These are phyloP conservation scores for Cheilosia scutellata DNA, from an alignment of 2,888 invertebrate species.

Conservation along the genomic window DNA sequence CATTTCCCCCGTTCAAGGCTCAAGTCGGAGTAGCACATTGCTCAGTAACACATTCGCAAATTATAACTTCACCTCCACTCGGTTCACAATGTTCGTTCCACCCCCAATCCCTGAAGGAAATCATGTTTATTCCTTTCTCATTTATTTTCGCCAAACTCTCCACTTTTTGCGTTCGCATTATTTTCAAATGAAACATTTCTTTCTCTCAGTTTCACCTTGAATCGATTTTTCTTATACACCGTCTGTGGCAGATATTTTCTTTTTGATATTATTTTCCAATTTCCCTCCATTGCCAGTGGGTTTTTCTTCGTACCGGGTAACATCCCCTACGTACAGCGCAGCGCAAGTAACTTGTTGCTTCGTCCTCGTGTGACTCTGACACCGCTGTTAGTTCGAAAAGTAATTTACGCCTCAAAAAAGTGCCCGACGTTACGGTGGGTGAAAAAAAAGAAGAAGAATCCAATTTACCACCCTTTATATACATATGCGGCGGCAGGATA, in stretches of 20 bases:
- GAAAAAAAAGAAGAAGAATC: not conserved
- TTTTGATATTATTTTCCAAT: slow-evolving; percentile 60
- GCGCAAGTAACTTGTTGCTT: slow-evolving; percentile 67
- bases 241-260: slow-evolving; percentile 49
- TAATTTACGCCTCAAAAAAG: slow-evolving; percentile 43
- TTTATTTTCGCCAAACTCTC: slow-evolving; percentile 11
- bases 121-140: slow-evolving; percentile 17
- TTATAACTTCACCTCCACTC: too few relatives aligned
- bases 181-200: slow-evolving; percentile 26
- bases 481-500: not conserved
- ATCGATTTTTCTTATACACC: slow-evolving; percentile 64
- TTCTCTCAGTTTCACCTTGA: slow-evolving; percentile 41
- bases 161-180: slow-evolving; percentile 20
- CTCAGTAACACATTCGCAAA: not conserved
- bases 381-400: slow-evolving; percentile 27
- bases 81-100: not conserved
- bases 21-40: too few relatives aligned
- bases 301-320: slow-evolving; percentile 7
- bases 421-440: not conserved
- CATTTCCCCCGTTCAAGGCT: too few relatives aligned
- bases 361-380: slow-evolving; percentile 45
- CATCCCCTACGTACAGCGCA: slow-evolving; percentile 17
- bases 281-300: slow-evolving; percentile 39
- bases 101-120: not conserved
- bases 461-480: slow-evolving; percentile 47